A percentile compares a stretch with the other conserved stretches of the same genome.
Conservation (phyloP, 2,113 vertebrate species). For the Hippocampus zosterae region DNA sequence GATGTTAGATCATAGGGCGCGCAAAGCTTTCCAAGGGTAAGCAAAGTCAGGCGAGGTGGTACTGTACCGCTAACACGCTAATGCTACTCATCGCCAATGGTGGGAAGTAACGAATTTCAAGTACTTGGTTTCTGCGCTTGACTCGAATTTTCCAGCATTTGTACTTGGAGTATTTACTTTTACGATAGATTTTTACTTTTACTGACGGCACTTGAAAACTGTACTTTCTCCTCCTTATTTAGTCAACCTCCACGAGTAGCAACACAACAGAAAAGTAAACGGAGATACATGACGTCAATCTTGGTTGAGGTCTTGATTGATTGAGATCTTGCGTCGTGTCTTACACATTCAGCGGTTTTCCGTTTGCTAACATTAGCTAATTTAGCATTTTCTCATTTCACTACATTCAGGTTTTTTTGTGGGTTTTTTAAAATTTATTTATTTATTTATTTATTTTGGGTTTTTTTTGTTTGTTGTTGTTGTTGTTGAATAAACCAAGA, state of each 20-base stretch:
- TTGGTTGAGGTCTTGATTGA: too few species aligned
- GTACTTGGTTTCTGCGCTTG: not conserved
- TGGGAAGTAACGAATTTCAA: not conserved
- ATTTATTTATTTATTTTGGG: too few species aligned
- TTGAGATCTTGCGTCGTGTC: too few species aligned
- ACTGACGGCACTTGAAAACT: too few species aligned
- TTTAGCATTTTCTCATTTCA: not conserved
- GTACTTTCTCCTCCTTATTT: too few species aligned
- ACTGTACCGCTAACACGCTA: conserved; percentile 65
- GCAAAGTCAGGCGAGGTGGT: conserved; percentile 75
- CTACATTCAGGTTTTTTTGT: not conserved
- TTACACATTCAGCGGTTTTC: too few species aligned
- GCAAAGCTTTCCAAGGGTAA: conserved; percentile 78
- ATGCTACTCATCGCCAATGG: not conserved
- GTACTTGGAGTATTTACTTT: not conserved
- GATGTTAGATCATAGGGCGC: conserved; percentile 78
- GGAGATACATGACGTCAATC: too few species aligned
- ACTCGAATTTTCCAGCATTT: not conserved
- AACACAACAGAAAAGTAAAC: too few species aligned
- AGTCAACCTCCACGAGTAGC: too few species aligned
- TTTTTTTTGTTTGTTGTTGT: not conserved
- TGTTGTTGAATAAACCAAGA: not conserved
- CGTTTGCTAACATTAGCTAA: not conserved
- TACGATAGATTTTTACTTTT: too few species aligned
- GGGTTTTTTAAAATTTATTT: too few species aligned